These are phyloP conservation scores for Trididemnum miniatum DNA, from an alignment of 23 tunicate species.

Conservation along the genomic window DNA sequence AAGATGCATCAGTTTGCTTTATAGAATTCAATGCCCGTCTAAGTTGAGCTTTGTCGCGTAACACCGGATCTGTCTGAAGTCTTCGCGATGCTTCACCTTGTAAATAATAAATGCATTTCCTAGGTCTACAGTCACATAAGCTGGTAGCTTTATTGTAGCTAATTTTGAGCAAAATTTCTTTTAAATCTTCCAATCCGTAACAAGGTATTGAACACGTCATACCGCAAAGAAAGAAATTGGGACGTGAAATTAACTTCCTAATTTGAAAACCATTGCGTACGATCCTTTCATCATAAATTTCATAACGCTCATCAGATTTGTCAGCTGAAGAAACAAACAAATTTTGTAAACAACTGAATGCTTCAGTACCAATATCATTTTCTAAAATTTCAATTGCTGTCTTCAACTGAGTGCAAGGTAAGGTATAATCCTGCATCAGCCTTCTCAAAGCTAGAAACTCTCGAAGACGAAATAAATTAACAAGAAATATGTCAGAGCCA, in stretches of 20 bases:
- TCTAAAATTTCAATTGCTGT: not conserved
- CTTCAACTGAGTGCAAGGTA: slow-evolving; percentile 16
- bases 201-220: slow-evolving; percentile 28
- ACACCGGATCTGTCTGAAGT: slow-evolving; percentile 19
- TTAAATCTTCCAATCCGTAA: slow-evolving; percentile 33
- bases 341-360: not conserved
- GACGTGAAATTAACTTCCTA: not conserved
- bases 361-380: not conserved
- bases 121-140: slow-evolving; percentile 31
- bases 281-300: slow-evolving; percentile 47
- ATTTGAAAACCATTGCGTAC: slow-evolving; percentile 56
- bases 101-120: slow-evolving; percentile 33
- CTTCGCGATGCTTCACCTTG: slow-evolving; percentile 72
- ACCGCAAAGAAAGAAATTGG: not conserved
- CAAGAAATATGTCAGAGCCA: not conserved
- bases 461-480: slow-evolving; percentile 27
- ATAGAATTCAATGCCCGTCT: not conserved
- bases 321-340: slow-evolving; percentile 9
- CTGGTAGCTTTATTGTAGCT: not conserved
- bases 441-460: slow-evolving; percentile 25
- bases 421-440: not conserved
- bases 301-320: slow-evolving; percentile 12
- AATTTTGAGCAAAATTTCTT: slow-evolving; percentile 47
- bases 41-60: not conserved
- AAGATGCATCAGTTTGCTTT: not conserved